Conservation (phyloP, 2,797 vertebrate species). For the Carduelis carduelis region DNA sequence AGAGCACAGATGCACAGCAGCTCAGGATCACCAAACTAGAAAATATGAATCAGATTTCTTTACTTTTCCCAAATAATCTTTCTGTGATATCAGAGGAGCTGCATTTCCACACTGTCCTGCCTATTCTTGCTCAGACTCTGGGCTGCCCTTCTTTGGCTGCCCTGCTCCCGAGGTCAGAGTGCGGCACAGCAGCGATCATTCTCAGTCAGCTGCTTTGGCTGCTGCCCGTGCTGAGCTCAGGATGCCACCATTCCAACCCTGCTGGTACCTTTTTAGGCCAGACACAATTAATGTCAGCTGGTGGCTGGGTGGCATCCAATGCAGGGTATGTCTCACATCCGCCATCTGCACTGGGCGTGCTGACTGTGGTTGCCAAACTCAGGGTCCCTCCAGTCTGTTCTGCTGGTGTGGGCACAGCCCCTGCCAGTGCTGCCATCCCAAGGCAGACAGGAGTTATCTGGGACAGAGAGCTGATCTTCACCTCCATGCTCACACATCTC, state of each 20-base stretch:
- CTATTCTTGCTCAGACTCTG: neutral
- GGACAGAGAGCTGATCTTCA: neutral
- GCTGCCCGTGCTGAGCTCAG: neutral
- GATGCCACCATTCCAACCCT: neutral
- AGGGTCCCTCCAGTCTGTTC: neutral
- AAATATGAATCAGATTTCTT: neutral
- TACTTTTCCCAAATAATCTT: neutral
- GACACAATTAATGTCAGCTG: neutral
- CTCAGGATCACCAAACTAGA: neutral
- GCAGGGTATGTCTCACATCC: neutral
- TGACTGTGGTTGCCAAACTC: neutral
- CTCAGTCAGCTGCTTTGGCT: neutral
- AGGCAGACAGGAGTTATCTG: neutral
- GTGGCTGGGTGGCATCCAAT: neutral
- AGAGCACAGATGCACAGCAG: neutral
- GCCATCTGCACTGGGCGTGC: neutral
- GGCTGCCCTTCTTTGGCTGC: neutral
- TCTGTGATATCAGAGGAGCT: neutral
- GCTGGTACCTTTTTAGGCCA: neutral
- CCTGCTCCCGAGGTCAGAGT: neutral
- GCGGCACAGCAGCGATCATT: neutral
- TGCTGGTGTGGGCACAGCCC: rapidly evolving
- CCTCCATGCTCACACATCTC: neutral
- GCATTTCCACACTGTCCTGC: neutral
- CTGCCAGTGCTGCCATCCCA: rapidly evolving